These are phyloP conservation scores for Orcinus orca DNA, from an alignment of 2,113 vertebrate species.

Conservation along the genomic window DNA sequence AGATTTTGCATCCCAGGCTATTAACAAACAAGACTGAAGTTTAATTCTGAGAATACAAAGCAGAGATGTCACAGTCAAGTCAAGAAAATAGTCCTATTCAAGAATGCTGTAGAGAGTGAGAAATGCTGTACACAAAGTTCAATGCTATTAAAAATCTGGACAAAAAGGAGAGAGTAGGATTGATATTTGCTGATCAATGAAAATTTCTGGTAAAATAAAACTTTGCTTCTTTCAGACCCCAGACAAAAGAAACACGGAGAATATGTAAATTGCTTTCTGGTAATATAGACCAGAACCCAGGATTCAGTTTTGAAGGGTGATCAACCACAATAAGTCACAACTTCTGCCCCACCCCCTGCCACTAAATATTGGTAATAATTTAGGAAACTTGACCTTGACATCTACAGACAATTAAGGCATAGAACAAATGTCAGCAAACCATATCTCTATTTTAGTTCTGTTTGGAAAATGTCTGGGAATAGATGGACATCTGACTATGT, in stretches of 20 bases:
- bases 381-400: background rate
- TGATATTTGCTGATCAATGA: background rate
- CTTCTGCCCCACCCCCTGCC: background rate
- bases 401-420: background rate
- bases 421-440: background rate
- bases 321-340: background rate
- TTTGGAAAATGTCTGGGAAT: background rate
- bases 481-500: background rate
- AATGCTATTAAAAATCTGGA: background rate
- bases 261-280: background rate
- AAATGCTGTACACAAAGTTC: background rate
- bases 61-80: background rate
- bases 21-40: background rate
- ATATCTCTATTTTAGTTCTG: background rate
- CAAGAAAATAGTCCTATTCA: background rate
- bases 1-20: background rate
- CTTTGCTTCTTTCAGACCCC: background rate
- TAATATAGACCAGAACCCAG: background rate
- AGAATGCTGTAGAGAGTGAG: background rate
- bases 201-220: background rate
- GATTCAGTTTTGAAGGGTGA: background rate
- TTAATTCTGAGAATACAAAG: background rate
- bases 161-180: background rate
- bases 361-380: background rate
- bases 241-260: background rate